Evolutionary conservation across 1,140 invertebrate species (phyloP).

Genomic region (Onthophagus taurus): DNA sequence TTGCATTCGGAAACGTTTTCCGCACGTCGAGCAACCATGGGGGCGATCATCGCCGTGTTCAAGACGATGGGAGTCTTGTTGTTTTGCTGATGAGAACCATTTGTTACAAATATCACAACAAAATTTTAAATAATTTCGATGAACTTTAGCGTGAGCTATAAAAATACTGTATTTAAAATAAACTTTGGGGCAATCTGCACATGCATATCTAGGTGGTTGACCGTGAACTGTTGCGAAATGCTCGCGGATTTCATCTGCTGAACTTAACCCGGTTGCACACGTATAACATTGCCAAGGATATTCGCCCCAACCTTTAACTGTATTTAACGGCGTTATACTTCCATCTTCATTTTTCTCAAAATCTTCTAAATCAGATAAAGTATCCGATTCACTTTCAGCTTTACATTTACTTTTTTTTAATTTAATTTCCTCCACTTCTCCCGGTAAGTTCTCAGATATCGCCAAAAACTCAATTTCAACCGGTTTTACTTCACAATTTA

Average conservation of each 20-base stretch:
- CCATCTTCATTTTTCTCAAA: conserved; percentile 32
- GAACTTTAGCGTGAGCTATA: conserved; percentile 45
- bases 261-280: conserved; percentile 43
- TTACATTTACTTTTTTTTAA: conserved; percentile 10
- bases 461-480: not conserved
- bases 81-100: conserved; percentile 33
- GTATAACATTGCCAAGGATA: conserved; percentile 49
- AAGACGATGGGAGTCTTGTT: conserved; percentile 11
- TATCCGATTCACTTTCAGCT: conserved; percentile 9
- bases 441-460: not conserved
- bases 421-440: not conserved
- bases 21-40: conserved; percentile 44
- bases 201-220: conserved; percentile 45
- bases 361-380: conserved; percentile 23
- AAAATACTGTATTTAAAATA: conserved; percentile 50
- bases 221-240: conserved; percentile 46
- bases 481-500: conserved; percentile 6
- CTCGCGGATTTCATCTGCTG: conserved; percentile 41
- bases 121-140: conserved; percentile 44
- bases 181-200: conserved; percentile 48
- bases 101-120: conserved; percentile 48
- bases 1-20: conserved; percentile 46
- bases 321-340: conserved; percentile 24
- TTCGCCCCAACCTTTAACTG: conserved; percentile 36
- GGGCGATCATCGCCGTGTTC: conserved; percentile 44